These are phyloP conservation scores for Brachionus asplanchnoidis DNA, from an alignment of 1,140 invertebrate genomes.

Conservation along the genomic window DNA sequence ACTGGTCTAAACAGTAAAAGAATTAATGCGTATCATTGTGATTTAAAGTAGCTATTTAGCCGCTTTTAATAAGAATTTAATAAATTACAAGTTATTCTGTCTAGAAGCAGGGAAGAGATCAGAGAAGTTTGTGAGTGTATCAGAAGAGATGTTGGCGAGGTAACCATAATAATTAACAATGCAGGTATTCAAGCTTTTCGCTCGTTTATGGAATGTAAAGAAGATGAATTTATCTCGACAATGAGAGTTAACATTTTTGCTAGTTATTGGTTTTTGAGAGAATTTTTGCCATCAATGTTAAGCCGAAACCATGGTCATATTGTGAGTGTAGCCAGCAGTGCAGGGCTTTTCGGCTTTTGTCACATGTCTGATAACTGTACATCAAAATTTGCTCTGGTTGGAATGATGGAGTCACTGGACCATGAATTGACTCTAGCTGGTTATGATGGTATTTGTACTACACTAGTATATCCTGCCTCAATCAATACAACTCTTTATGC, in stretches of 20 bases:
- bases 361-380: conserved; percentile 41
- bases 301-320: conserved; percentile 78
- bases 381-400: conserved; percentile 36
- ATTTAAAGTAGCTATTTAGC: conserved; percentile 18
- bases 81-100: neutral
- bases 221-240: conserved; percentile 30
- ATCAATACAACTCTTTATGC: conserved; percentile 39
- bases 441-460: conserved; percentile 35
- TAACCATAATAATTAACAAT: conserved; percentile 39
- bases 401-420: conserved; percentile 30
- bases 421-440: conserved; percentile 39
- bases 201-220: conserved; percentile 33
- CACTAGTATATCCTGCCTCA: conserved; percentile 29
- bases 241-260: conserved; percentile 37
- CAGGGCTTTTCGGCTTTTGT: conserved; percentile 63
- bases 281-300: conserved; percentile 77
- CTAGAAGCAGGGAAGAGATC: conserved; percentile 27
- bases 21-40: conserved; percentile 35
- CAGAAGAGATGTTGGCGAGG: conserved; percentile 35
- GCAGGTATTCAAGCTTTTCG: conserved; percentile 20
- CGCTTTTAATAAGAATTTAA: neutral
- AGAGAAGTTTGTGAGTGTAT: conserved; percentile 32
- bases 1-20: conserved; percentile 8
- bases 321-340: conserved; percentile 86
- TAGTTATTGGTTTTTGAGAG: conserved; percentile 59